These are phyloP conservation scores for Phortica variegata DNA, from an alignment of 1,140 invertebrate genomes.

Conservation along the genomic window DNA sequence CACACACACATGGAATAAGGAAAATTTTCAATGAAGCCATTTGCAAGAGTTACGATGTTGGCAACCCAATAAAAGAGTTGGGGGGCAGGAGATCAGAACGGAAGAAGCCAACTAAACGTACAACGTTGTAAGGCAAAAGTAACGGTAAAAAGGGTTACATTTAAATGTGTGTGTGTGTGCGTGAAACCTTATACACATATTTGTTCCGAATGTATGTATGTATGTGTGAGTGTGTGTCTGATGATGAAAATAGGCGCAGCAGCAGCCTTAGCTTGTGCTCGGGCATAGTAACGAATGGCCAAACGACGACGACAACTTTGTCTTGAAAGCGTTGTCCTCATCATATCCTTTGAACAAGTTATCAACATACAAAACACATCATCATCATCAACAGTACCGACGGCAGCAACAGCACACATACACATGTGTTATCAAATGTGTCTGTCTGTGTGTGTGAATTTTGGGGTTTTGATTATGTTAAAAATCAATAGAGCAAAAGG, in stretches of 20 bases:
- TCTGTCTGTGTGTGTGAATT: slow-evolving; percentile 35
- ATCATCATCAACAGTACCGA: background rate
- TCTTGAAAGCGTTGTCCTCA: slow-evolving; percentile 5
- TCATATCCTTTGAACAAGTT: slow-evolving; percentile 37
- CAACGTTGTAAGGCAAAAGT: background rate
- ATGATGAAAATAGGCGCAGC: slow-evolving; percentile 20
- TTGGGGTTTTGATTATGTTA: slow-evolving; percentile 55
- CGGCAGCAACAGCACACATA: slow-evolving; percentile 27
- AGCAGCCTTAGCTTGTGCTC: slow-evolving; percentile 20
- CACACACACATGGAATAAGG: no score
- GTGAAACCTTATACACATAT: slow-evolving; percentile 26
- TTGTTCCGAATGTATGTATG: slow-evolving; percentile 13
- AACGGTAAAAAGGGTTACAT: slow-evolving; percentile 22
- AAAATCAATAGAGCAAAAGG: slow-evolving; percentile 57
- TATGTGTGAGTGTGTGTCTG: slow-evolving; percentile 10
- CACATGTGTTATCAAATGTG: slow-evolving; percentile 6
- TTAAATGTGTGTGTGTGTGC: slow-evolving; percentile 15
- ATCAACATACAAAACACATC: slow-evolving; percentile 32
- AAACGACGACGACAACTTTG: slow-evolving; percentile 16
- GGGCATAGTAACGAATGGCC: slow-evolving; percentile 29
- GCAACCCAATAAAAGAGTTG: background rate
- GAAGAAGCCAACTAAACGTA: background rate
- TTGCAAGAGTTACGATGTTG: slow-evolving; percentile 28
- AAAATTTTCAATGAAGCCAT: slow-evolving; percentile 54
- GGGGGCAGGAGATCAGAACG: background rate